A percentile compares a stretch with the other conserved stretches of the same genome.
phyloP scores from a whole-genome alignment of 2,797 vertebrate genomes.

The Chromobotia macracanthus region DNA sequence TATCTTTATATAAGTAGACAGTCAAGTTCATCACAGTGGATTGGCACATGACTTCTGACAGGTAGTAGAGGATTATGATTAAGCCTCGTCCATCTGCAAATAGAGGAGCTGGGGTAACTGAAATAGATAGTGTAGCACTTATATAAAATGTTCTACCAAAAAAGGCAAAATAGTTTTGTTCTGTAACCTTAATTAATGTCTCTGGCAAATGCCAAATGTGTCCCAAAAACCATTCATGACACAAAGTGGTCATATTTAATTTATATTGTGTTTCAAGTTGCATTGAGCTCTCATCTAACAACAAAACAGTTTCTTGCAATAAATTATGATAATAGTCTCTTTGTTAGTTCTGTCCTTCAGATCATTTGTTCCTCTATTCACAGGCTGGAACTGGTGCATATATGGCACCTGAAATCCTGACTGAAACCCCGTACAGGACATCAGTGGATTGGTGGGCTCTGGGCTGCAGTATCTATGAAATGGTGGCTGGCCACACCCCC shows the following conservation, averaged over 20 bases:
- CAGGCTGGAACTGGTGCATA: constrained; percentile 94
- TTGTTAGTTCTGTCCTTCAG: not conserved
- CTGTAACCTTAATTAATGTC: not conserved
- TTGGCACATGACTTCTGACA: constrained; percentile 76
- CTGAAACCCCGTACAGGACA: constrained; percentile 84
- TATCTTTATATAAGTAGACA: constrained; percentile 64
- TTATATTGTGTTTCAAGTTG: not conserved
- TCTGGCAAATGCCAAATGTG: not conserved
- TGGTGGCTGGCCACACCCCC: constrained; percentile 90
- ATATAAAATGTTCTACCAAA: constrained; percentile 39
- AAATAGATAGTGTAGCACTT: constrained; percentile 36
- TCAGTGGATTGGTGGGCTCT: constrained; percentile 96
- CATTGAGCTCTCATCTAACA: not conserved
- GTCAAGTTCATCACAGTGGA: constrained; percentile 63
- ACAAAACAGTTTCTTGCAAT: not conserved
- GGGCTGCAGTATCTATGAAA: constrained; percentile 94
- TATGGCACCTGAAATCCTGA: constrained; percentile 93
- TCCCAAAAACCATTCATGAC: not conserved
- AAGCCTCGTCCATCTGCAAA: constrained; percentile 64
- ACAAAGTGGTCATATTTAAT: not conserved
- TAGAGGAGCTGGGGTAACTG: constrained; percentile 59
- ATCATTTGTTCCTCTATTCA: not conserved
- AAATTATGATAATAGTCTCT: not conserved
- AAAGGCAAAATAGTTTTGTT: constrained; percentile 12
- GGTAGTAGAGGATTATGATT: constrained; percentile 75